Base-by-base conservation (phyloP, 23 tunicate genomes). In the Trididemnum miniatum region DNA sequence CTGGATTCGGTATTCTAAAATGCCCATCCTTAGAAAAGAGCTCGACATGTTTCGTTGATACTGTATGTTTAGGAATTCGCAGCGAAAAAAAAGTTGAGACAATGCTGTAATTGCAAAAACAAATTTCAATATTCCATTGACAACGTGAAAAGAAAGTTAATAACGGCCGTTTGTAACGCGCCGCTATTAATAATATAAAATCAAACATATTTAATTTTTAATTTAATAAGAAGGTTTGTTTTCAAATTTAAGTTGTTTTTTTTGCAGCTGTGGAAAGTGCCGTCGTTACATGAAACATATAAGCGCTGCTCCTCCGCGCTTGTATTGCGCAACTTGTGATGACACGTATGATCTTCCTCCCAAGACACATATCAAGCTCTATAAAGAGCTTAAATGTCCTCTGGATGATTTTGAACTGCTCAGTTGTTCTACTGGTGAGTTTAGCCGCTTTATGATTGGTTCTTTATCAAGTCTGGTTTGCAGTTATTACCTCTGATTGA, bases 321-420 rank as follows among this genome's bases (percentile, higher is more conserved):
- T 96, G 18, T 83, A 96, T 74, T 96, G 99, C 88, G 76, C 51
- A 20, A 87, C 97, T 31, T 96, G 99, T 78, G 92, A 87, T 60
- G 97, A 96, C 24, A 91, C 99, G 7, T 96, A 96, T 79, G 87
- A 84, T 57, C 90, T 96, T 2, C 99, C 99, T 15, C 65, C 87
- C 0, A 88, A 88, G 71, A 88, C 98, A 1, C 90, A 88, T 65
- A 71, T 93, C 80, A 89, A 96, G 66, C 64, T 96, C 75, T 96
- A 87, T 76, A 85, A 91, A 40, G 99, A 96, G 63, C 64, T 87
- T 24, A 78, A 77, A 40, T 96, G 99, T 76, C 99, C 99, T 0
- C 51, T 96, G 77, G 99, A 96, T 78, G 99, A 91, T 20, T 96
- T 96, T 81, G 99, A 96, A 79, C 79, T 96, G 30, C 90, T 96